Conservation (phyloP, 2,113 vertebrate species). For the Colossoma macropomum region DNA sequence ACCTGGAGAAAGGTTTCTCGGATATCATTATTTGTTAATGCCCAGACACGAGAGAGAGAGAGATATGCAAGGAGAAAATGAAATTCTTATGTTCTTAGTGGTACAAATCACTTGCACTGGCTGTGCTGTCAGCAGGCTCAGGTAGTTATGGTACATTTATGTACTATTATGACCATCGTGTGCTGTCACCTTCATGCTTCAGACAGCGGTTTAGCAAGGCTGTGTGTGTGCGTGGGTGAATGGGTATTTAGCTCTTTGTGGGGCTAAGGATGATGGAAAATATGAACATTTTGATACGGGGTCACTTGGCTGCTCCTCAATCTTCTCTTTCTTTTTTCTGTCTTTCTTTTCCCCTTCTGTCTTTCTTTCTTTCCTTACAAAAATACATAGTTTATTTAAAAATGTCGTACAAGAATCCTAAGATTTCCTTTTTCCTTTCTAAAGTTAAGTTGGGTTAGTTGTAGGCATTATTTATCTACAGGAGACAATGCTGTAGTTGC, state of each 20-base stretch:
- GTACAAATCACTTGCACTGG: slow-evolving; percentile 21
- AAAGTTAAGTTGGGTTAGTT: too few species aligned
- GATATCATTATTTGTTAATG: not conserved
- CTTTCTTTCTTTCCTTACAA: not conserved
- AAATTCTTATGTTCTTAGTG: slow-evolving; percentile 1
- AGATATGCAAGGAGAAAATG: not conserved
- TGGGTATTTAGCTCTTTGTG: slow-evolving; percentile 5
- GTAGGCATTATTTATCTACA: too few species aligned
- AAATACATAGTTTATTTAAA: not conserved
- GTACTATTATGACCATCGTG: slow-evolving; percentile 41
- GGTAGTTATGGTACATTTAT: slow-evolving; percentile 36
- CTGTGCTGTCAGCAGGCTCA: slow-evolving; percentile 15
- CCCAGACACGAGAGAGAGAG: not conserved
- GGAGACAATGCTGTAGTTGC: not conserved
- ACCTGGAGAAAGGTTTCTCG: slow-evolving; percentile 11
- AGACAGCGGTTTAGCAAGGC: slow-evolving; percentile 14
- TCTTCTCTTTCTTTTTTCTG: too few species aligned
- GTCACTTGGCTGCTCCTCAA: too few species aligned
- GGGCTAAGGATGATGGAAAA: not conserved
- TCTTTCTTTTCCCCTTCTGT: not conserved
- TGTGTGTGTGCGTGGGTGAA: slow-evolving; percentile 21
- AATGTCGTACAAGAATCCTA: not conserved
- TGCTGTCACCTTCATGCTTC: slow-evolving; percentile 28
- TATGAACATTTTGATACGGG: not conserved
- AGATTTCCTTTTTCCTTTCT: too few species aligned